Conservation (phyloP, 2,888 invertebrate genomes). For the Coleophora deauratella region DNA sequence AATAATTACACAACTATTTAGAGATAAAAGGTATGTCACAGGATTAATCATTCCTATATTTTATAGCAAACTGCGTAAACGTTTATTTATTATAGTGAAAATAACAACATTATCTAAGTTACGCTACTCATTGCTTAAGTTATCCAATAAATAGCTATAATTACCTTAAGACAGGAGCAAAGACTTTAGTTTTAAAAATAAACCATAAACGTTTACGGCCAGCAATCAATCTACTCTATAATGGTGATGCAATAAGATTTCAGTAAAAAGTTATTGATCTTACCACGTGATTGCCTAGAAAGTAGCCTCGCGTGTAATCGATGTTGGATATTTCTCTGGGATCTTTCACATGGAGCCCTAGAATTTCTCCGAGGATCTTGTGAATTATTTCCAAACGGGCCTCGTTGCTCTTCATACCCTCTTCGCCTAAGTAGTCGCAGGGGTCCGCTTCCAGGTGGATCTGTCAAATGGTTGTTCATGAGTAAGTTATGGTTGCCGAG, state of each 20-base stretch:
- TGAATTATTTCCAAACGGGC: slow-evolving; percentile 85
- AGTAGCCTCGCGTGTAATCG: slow-evolving; percentile 79
- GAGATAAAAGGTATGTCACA: slow-evolving; percentile 22
- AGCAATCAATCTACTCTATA: slow-evolving; percentile 37
- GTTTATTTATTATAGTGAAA: slow-evolving; percentile 11
- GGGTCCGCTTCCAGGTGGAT: slow-evolving; percentile 89
- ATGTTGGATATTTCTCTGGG: slow-evolving; percentile 36
- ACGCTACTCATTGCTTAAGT: too few species aligned
- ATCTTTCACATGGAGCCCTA: slow-evolving; percentile 77
- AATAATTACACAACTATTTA: slow-evolving; percentile 21
- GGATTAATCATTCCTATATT: slow-evolving; percentile 20
- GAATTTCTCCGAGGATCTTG: slow-evolving; percentile 81
- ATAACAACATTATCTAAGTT: too few species aligned
- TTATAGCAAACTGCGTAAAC: slow-evolving; percentile 10
- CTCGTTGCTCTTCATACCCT: slow-evolving; percentile 67
- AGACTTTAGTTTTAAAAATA: too few species aligned
- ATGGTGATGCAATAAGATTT: slow-evolving; percentile 36
- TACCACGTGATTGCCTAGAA: slow-evolving; percentile 89
- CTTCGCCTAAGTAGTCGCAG: slow-evolving; percentile 58
- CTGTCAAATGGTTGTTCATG: slow-evolving; percentile 59
- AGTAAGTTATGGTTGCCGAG: too few species aligned
- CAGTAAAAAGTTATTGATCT: slow-evolving; percentile 19
- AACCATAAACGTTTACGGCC: slow-evolving; percentile 21
- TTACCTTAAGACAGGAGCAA: too few species aligned
- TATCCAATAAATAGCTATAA: too few species aligned